Base-by-base conservation (phyloP, 2,797 vertebrate genomes). In the Liasis olivaceus region DNA sequence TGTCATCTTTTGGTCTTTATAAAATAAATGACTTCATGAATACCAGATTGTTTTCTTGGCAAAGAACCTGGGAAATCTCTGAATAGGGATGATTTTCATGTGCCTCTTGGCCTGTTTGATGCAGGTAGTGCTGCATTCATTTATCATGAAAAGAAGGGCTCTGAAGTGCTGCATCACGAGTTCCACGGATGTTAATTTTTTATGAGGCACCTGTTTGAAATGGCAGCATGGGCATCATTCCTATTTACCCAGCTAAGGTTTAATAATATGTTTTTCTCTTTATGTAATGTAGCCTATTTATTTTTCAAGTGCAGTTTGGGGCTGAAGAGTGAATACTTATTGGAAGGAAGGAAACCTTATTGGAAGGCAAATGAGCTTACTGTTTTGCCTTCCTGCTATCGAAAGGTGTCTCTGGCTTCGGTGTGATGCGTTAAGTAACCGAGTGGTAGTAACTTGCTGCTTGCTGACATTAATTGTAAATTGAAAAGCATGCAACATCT, bases 161-260 rank as follows among this genome's bases (percentile, higher is more conserved):
- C 90, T 15, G 87, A 94, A 93, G 92, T 66, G 93, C 92, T 95
- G 85, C 86, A 93, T 96, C 94, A 94, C 95, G 87, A 92, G 28
- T 97, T 96, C 95, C 94, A 60, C 84, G 94, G 58, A 51, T 92
- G n/a, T 96, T 22, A 94, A 97, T 96, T 96, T 97, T 97, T 95
- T 56, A 97, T 96, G 95, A 96, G 95, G 93, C 96, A 96, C 93
- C 95, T 96, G 93, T 94, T 97, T 92, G 58, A 93, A 94, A 94
- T 92, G 94, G 93, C 95, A 92, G 93, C 90, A 81, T 72, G 96
- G 95, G n/a, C 94, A 96, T 95, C 92, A 96, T 95, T 96, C 96
- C 81, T 95, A 26, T 95, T 95, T 96, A 60, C 58, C 66, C 94
- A 95, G 95, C 66, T 94, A 91, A 95, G 90, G 94, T 95, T 96